Evolutionary conservation across 2,113 vertebrate species (phyloP), one percentile per base, ranked within the genome.

Genomic region (Sapajus apella): DNA sequence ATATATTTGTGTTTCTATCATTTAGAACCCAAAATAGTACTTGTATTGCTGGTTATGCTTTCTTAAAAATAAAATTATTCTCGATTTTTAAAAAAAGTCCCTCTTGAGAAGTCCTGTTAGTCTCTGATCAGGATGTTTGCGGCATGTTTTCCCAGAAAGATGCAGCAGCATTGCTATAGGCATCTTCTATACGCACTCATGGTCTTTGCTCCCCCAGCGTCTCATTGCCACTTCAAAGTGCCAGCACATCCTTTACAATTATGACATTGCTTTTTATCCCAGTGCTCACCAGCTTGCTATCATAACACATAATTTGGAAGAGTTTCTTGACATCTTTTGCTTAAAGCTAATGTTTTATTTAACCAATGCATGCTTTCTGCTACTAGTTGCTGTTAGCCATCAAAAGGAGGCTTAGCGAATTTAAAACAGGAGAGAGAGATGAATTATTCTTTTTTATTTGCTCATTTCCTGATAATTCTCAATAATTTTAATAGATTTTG

Each of bases 321-420:
- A 87, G 17, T 76, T 75, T 86, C 82, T 90, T 77, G 89, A 75
- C 61, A n/a, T 93, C 32, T 81, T 61, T 95, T 95, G 47, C 86
- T 90, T 81, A 66, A 90, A 30, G 75, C 79, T 90, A 95, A 95
- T 97, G 43, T 86, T 94, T 97, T 91, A 86, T 73, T 91, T 94
- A 94, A 88, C 37, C 27, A 35, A 75, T 89, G 52, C 9, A 73
- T 45, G 14, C 7, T 95, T 80, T 87, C 76, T 82, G 73, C 73
- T 40, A 5, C 18, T 75, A 81, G 68, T 58, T 92, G 61, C 50
- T 85, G 2, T 45, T 93, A 94, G 40, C 56, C 58, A 90, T 95
- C 37, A 80, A 81, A 87, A 76, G 58, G 18, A 72, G 12, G 1
- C 70, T 90, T 93, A 80, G 4, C 47, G 20, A 91, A 64, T 79